Evolutionary conservation across 2,113 vertebrate species (phyloP).

Genomic region (Ciconia maguari): DNA sequence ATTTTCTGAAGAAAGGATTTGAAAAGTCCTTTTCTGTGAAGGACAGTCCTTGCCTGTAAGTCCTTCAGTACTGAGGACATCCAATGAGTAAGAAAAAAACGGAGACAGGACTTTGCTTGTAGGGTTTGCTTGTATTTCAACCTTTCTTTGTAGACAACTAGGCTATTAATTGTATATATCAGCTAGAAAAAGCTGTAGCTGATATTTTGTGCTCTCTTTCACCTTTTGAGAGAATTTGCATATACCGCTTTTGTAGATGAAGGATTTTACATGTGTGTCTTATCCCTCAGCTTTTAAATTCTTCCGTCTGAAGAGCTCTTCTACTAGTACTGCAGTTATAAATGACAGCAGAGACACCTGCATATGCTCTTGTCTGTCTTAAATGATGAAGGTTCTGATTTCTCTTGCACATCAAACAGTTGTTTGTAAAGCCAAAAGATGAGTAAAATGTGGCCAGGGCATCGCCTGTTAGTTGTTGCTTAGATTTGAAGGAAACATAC

Average conservation of each 20-base stretch:
- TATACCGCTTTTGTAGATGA: not conserved
- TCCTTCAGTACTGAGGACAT: not conserved
- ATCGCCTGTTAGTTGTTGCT: constrained; percentile 4
- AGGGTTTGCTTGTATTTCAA: not conserved
- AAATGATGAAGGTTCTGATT: constrained; percentile 20
- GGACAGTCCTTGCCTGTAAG: not conserved
- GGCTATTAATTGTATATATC: not conserved
- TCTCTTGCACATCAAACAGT: not conserved
- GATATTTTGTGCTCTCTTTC: not conserved
- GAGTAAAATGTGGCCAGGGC: not conserved
- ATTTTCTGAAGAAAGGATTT: not conserved
- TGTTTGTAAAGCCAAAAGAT: constrained; percentile 5
- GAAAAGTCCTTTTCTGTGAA: not conserved
- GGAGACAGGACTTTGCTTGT: not conserved
- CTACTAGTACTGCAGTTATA: not conserved
- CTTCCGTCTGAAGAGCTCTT: not conserved
- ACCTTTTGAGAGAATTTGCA: not conserved
- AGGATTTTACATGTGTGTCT: not conserved
- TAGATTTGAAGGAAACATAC: not conserved
- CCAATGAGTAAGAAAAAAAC: not conserved
- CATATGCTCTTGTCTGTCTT: not conserved
- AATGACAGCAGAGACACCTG: not conserved
- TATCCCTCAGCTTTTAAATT: not conserved
- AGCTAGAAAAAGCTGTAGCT: not conserved
- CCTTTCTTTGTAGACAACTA: not conserved